These are phyloP conservation scores for Indicator indicator DNA, from an alignment of 2,113 vertebrate species.

Conservation along the genomic window DNA sequence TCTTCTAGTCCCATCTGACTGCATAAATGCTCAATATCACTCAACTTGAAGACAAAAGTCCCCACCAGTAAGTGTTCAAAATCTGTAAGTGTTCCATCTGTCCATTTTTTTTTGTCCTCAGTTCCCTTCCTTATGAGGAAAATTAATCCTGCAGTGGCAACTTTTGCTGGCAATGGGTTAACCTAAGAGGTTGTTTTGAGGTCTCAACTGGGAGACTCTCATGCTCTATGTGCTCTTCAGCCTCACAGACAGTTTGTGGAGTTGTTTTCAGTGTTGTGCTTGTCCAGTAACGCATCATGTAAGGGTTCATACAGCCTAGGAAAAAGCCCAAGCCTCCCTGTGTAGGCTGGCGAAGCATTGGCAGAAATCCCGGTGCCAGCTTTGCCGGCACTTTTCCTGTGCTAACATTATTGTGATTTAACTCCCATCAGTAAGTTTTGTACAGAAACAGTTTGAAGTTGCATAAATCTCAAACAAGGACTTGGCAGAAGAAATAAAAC, in stretches of 20 bases:
- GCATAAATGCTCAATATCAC: background rate
- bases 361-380: background rate
- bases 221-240: background rate
- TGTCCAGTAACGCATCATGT: accelerated
- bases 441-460: background rate
- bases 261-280: background rate
- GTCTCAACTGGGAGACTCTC: background rate
- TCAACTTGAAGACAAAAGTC: background rate
- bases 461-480: background rate
- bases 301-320: background rate
- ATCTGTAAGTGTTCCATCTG: background rate
- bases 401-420: background rate
- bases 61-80: background rate
- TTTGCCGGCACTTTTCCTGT: background rate
- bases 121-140: background rate
- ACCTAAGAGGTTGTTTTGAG: background rate
- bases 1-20: background rate
- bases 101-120: background rate
- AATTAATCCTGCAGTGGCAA: accelerated
- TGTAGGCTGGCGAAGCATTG: background rate
- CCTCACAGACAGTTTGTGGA: background rate
- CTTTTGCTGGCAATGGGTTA: background rate
- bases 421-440: background rate
- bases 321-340: background rate
- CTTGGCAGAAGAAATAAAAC: background rate